Evolutionary conservation across 2,888 invertebrate species (phyloP).

Genomic region (Caenorhabditis zanzibari): DNA sequence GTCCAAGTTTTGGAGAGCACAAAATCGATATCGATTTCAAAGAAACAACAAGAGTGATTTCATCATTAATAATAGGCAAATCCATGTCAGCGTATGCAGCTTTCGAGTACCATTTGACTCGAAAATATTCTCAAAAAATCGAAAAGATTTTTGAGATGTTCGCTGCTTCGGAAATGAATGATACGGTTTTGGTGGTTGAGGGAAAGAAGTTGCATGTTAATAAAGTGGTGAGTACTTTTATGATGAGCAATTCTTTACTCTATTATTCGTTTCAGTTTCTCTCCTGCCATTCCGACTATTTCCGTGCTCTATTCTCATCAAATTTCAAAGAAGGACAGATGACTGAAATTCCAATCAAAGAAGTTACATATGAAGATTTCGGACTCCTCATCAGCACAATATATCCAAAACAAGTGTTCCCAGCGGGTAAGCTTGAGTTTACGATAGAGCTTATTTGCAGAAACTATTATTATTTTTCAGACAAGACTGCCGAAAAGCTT

Average conservation of each 20-base stretch:
- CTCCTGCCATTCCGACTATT: conserved; percentile 24
- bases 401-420: conserved; percentile 6
- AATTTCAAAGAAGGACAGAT: neutral
- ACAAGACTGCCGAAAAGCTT: neutral
- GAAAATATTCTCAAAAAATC: neutral
- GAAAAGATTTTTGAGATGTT: conserved; percentile 13
- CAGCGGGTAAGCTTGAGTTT: neutral
- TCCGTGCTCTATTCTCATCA: neutral
- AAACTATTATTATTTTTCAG: neutral
- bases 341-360: conserved; percentile 6
- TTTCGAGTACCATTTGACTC: neutral
- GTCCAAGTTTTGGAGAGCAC: too few relatives aligned
- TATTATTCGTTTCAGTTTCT: conserved; percentile 20
- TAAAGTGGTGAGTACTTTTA: neutral
- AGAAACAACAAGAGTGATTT: too few relatives aligned
- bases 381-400: neutral
- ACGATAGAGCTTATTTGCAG: too few relatives aligned
- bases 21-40: too few relatives aligned
- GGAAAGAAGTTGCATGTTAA: conserved; percentile 2
- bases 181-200: neutral
- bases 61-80: too few relatives aligned
- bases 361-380: neutral
- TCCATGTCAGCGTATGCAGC: too few relatives aligned
- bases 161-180: neutral
- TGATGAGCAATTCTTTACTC: too few relatives aligned